These are phyloP conservation scores for Polymixis lichenea DNA, from an alignment of 2,888 invertebrate species.

Conservation along the genomic window DNA sequence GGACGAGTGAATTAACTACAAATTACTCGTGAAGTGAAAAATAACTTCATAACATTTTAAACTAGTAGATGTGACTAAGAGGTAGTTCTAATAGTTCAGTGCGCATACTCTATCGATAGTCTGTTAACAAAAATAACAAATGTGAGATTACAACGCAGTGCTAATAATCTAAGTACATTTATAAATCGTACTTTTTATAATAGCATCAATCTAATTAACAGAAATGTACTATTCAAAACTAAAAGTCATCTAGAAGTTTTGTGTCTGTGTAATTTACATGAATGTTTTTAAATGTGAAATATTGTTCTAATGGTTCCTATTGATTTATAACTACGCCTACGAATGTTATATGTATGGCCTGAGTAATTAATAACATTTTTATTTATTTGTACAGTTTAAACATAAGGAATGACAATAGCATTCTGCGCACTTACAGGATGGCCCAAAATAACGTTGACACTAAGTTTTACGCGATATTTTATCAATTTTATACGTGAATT, in stretches of 20 bases:
- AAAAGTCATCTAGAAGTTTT: constrained; percentile 45
- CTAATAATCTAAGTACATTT: constrained; percentile 72
- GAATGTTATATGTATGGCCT: neutral
- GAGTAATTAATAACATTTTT: neutral
- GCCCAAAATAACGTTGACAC: neutral
- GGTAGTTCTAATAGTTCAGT: constrained; percentile 62
- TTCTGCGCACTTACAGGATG: neutral
- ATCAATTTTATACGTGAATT: neutral
- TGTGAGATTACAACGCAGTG: constrained; percentile 76
- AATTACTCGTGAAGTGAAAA: constrained; percentile 42
- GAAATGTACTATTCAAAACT: constrained; percentile 58
- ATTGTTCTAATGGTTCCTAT: neutral
- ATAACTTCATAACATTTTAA: constrained; percentile 48
- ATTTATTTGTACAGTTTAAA: neutral
- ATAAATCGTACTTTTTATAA: constrained; percentile 66
- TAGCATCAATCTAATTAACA: constrained; percentile 68
- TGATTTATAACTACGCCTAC: constrained; percentile 7
- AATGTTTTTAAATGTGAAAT: constrained; percentile 21
- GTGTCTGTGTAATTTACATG: constrained; percentile 63
- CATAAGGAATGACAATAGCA: neutral
- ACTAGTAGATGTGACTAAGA: constrained; percentile 60
- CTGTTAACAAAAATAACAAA: constrained; percentile 58
- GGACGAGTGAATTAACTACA: constrained; percentile 33
- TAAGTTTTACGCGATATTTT: neutral
- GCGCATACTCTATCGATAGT: constrained; percentile 52